These are phyloP conservation scores for Leptopilina clavipes DNA, from an alignment of 1,140 invertebrate genomes.

Conservation along the genomic window DNA sequence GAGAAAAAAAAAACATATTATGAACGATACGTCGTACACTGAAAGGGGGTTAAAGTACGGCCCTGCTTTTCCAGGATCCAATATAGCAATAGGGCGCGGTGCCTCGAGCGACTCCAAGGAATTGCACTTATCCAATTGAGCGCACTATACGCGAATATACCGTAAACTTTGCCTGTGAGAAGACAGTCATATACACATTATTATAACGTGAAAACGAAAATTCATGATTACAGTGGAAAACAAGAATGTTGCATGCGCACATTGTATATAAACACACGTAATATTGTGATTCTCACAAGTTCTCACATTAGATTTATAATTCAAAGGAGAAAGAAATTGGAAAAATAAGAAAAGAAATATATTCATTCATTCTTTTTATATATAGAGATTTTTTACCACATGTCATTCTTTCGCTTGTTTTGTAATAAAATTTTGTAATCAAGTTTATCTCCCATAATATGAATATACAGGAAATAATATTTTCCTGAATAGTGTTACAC, in stretches of 20 bases:
- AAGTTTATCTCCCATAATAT: no score
- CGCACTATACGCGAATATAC: neutral
- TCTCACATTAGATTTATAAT: slow-evolving; percentile 4
- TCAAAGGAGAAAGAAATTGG: neutral
- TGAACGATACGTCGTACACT: neutral
- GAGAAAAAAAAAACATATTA: neutral
- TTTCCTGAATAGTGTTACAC: no score
- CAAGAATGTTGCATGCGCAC: slow-evolving; percentile 11
- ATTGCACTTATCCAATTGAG: slow-evolving; percentile 32
- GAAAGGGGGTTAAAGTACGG: neutral
- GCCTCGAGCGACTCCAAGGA: slow-evolving; percentile 20
- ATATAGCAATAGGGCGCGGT: slow-evolving; percentile 23
- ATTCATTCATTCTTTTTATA: no score
- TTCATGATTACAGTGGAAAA: slow-evolving; percentile 10
- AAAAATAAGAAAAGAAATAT: neutral
- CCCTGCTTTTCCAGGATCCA: slow-evolving; percentile 7
- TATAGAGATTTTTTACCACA: no score
- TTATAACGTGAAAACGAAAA: slow-evolving; percentile 9
- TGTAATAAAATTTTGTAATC: no score
- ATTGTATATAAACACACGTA: slow-evolving; percentile 8
- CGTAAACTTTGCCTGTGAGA: neutral
- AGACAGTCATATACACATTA: slow-evolving; percentile 12
- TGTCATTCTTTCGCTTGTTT: no score
- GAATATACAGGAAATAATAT: no score
- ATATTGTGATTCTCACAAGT: slow-evolving; percentile 15